Conservation (phyloP, 1,140 invertebrate species). For the Drosophila busckii region DNA sequence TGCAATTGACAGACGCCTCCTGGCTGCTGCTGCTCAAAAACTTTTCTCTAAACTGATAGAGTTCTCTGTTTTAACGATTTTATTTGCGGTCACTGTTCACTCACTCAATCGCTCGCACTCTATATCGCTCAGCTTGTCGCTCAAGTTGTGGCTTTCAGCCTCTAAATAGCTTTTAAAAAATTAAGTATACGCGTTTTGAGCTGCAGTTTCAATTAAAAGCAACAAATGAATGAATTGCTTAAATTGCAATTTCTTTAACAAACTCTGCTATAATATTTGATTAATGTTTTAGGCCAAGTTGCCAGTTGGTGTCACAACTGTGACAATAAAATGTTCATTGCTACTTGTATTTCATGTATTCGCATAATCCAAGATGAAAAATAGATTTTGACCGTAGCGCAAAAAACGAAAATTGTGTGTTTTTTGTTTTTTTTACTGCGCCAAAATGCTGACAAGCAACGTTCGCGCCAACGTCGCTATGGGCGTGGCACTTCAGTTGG, state of each 20-base stretch:
- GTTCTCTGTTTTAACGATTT: slow-evolving; percentile 74
- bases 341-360: slow-evolving; percentile 65
- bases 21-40: slow-evolving; percentile 36
- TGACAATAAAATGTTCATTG: slow-evolving; percentile 67
- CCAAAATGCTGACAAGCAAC: slow-evolving; percentile 75
- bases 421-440: slow-evolving; percentile 70
- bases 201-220: slow-evolving; percentile 18
- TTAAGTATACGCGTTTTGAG: neutral
- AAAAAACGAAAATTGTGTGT: too few species aligned
- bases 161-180: neutral
- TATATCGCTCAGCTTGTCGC: neutral
- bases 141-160: neutral
- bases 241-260: slow-evolving; percentile 28
- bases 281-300: slow-evolving; percentile 42
- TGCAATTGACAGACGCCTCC: slow-evolving; percentile 57
- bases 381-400: slow-evolving; percentile 69
- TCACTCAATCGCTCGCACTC: neutral
- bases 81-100: slow-evolving; percentile 46
- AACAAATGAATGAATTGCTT: slow-evolving; percentile 33
- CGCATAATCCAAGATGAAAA: slow-evolving; percentile 75
- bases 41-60: slow-evolving; percentile 62
- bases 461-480: too few species aligned
- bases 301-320: slow-evolving; percentile 28
- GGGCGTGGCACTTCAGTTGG: slow-evolving; percentile 7
- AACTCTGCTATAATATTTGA: slow-evolving; percentile 67